These are phyloP conservation scores for Oligia strigilis DNA, from an alignment of 2,888 invertebrate species.

Conservation along the genomic window DNA sequence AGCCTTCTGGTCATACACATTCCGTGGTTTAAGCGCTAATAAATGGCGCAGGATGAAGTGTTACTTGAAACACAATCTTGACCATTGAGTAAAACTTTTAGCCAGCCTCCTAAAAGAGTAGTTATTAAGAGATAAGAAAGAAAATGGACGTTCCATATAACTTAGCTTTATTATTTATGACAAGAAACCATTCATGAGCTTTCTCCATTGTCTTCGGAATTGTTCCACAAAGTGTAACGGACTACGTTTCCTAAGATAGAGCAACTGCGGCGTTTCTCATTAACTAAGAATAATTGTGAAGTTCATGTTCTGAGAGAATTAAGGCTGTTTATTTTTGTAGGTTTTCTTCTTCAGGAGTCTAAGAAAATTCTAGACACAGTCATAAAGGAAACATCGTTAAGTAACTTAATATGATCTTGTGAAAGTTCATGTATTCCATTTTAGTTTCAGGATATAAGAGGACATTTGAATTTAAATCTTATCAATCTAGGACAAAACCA, in stretches of 20 bases:
- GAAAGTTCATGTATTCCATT: neutral
- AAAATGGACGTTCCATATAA: slow-evolving; percentile 36
- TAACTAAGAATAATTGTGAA: slow-evolving; percentile 33
- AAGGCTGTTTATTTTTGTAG: neutral
- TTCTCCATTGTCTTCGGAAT: slow-evolving; percentile 44
- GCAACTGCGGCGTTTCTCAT: slow-evolving; percentile 31
- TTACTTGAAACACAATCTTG: neutral
- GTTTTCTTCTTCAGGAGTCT: neutral
- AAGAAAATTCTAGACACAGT: neutral
- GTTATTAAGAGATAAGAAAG: slow-evolving; percentile 38
- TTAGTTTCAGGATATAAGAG: neutral
- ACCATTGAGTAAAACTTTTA: slow-evolving; percentile 10
- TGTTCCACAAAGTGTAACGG: slow-evolving; percentile 40
- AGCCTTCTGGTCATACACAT: neutral
- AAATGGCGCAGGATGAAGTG: neutral
- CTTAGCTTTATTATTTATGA: slow-evolving; percentile 47
- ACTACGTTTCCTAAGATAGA: slow-evolving; percentile 43
- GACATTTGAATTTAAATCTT: neutral
- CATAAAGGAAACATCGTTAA: neutral
- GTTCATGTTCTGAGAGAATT: slow-evolving; percentile 13
- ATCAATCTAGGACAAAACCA: neutral
- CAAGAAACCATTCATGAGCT: slow-evolving; percentile 53
- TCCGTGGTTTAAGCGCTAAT: neutral
- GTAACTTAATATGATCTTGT: neutral
- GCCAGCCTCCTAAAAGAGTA: neutral